Percentiles rank a stretch among this genome's conserved stretches.
phyloP scores from a whole-genome alignment of 2,113 vertebrate genomes.

The Tor tambroides region DNA sequence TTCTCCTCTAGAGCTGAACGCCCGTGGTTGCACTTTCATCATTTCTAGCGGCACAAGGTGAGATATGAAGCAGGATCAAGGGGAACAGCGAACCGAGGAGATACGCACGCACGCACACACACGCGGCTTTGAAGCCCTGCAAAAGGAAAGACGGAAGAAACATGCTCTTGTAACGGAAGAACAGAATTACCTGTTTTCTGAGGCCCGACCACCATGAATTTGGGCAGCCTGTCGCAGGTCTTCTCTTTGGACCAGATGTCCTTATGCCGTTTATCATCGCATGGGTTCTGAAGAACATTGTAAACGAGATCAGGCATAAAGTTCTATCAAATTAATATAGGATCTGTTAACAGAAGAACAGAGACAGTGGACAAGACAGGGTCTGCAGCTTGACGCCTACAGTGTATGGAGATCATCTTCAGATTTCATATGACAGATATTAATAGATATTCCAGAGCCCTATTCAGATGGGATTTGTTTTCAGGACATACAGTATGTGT shows the following conservation, averaged over 20 bases:
- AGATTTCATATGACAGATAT: not conserved
- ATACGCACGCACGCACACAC: not conserved
- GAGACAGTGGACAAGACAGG: not conserved
- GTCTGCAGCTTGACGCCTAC: not conserved
- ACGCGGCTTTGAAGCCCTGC: not conserved
- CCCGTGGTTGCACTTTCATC: constrained; percentile 59
- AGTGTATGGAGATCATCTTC: not conserved
- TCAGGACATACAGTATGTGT: not conserved
- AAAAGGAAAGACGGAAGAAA: constrained; percentile 5
- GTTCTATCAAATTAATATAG: not conserved
- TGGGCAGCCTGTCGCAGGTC: constrained; percentile 94
- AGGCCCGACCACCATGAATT: constrained; percentile 94
- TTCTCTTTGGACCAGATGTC: constrained; percentile 99
- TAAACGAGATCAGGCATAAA: constrained; percentile 3
- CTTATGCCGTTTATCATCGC: constrained; percentile 96
- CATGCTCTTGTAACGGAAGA: not conserved
- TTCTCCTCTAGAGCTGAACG: constrained; percentile 50
- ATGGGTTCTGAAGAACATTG: constrained; percentile 84
- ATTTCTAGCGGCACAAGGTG: constrained; percentile 50
- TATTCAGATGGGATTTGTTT: not conserved
- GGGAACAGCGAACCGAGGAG: constrained; percentile 34
- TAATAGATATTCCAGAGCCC: not conserved
- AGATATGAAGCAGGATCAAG: constrained; percentile 54
- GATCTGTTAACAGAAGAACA: not conserved
- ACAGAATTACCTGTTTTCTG: constrained; percentile 88